phyloP scores from a whole-genome alignment of 2,888 invertebrate genomes.

The Philopedon plagiatum region DNA sequence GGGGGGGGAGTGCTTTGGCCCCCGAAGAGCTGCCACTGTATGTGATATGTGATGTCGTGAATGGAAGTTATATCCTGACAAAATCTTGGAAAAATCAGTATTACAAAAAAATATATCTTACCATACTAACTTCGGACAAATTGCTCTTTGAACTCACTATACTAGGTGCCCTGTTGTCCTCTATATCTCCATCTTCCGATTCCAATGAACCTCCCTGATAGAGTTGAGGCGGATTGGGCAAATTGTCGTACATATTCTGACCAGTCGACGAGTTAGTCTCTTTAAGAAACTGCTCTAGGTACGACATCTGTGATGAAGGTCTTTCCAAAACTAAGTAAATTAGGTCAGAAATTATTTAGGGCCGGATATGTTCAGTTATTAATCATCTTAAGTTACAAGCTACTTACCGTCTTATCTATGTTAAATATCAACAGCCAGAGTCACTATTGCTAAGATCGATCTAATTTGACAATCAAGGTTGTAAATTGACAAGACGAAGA shows the following conservation, averaged over 20 bases:
- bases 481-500: no score
- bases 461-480: no score
- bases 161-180: slow-evolving; percentile 83
- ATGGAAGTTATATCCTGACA: no score
- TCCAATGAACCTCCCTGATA: slow-evolving; percentile 74
- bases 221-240: slow-evolving; percentile 57
- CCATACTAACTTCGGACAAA: slow-evolving; percentile 85
- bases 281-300: slow-evolving; percentile 91
- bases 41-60: no score
- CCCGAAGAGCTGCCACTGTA: no score
- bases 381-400: slow-evolving; percentile 32
- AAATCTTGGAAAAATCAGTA: not conserved
- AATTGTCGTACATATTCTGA: slow-evolving; percentile 62
- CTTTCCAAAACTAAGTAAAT: slow-evolving; percentile 82
- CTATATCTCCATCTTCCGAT: slow-evolving; percentile 82
- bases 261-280: slow-evolving; percentile 72
- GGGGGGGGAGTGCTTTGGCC: no score
- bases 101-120: slow-evolving; percentile 68
- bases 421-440: no score
- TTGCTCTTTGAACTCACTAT: slow-evolving; percentile 88
- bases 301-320: slow-evolving; percentile 92
- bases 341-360: slow-evolving; percentile 1
- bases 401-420: no score
- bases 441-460: no score
- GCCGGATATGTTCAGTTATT: not conserved